Conservation (phyloP, 2,888 invertebrate genomes). For the Lucinisca nassula region DNA sequence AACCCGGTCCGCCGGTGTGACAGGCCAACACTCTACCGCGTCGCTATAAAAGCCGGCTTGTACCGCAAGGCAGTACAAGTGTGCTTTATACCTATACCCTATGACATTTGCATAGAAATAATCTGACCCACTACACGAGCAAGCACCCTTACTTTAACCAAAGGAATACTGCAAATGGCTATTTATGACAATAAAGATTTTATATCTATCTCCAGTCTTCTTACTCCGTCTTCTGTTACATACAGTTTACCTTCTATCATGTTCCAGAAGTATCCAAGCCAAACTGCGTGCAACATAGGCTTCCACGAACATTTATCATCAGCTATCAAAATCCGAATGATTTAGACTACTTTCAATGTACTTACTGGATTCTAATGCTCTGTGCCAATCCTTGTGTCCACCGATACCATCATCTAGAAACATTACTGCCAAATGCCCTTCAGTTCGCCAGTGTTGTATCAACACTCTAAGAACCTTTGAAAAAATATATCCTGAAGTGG, state of each 20-base stretch:
- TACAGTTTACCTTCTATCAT: constrained; percentile 30
- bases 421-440: constrained; percentile 45
- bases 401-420: constrained; percentile 65
- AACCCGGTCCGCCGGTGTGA: too few relatives aligned
- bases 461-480: constrained; percentile 51
- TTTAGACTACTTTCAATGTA: constrained; percentile 36
- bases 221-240: constrained; percentile 40
- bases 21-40: too few relatives aligned
- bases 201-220: constrained; percentile 4
- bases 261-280: constrained; percentile 57
- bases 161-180: not conserved
- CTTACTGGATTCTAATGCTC: constrained; percentile 10
- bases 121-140: constrained; percentile 51
- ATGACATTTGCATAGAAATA: constrained; percentile 46
- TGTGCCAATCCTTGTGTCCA: constrained; percentile 7
- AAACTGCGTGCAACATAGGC: constrained; percentile 27
- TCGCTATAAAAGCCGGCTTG: too few relatives aligned
- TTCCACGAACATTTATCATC: constrained; percentile 64
- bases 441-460: constrained; percentile 46
- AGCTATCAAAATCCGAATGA: constrained; percentile 65
- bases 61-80: too few relatives aligned
- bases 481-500: constrained; percentile 61
- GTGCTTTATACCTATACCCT: too few relatives aligned
- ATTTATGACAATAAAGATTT: not conserved
- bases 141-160: constrained; percentile 34